Conservation (phyloP, 2,888 invertebrate genomes). For the Bellardia bayeri region DNA sequence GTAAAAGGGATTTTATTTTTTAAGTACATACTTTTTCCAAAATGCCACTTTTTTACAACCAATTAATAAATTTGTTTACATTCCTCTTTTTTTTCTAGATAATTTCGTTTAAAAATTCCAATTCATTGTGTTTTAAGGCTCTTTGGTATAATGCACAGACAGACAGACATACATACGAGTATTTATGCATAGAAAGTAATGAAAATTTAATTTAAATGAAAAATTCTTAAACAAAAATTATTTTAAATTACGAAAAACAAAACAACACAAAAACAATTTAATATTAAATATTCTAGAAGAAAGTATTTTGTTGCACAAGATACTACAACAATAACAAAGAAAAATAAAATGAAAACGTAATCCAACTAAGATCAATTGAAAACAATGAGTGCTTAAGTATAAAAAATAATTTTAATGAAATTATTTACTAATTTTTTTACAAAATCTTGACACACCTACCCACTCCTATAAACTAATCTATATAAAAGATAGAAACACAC, state of each 20-base stretch:
- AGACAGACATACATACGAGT: background rate
- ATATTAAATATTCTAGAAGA: conserved; percentile 11
- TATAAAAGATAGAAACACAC: background rate
- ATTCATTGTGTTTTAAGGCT: conserved; percentile 39
- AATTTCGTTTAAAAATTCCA: conserved; percentile 51
- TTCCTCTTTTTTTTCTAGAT: conserved; percentile 45
- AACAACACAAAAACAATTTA: background rate
- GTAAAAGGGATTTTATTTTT: too few species aligned
- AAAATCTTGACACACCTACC: background rate
- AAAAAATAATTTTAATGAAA: conserved; percentile 39
- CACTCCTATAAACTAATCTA: background rate
- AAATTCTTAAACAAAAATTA: conserved; percentile 15
- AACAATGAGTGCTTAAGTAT: conserved; percentile 55
- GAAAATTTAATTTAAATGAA: conserved; percentile 26
- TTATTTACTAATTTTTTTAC: conserved; percentile 41
- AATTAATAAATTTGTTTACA: background rate
- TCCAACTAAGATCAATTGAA: conserved; percentile 14
- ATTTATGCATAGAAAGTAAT: conserved; percentile 44
- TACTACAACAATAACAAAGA: background rate
- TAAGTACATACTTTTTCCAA: too few species aligned
- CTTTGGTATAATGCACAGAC: conserved; percentile 33
- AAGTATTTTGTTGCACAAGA: conserved; percentile 20
- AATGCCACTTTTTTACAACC: too few species aligned
- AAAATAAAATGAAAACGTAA: conserved; percentile 7
- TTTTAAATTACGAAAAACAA: conserved; percentile 21